Base-by-base conservation (phyloP, 1,140 invertebrate genomes). In the Diorhabda sublineata region DNA sequence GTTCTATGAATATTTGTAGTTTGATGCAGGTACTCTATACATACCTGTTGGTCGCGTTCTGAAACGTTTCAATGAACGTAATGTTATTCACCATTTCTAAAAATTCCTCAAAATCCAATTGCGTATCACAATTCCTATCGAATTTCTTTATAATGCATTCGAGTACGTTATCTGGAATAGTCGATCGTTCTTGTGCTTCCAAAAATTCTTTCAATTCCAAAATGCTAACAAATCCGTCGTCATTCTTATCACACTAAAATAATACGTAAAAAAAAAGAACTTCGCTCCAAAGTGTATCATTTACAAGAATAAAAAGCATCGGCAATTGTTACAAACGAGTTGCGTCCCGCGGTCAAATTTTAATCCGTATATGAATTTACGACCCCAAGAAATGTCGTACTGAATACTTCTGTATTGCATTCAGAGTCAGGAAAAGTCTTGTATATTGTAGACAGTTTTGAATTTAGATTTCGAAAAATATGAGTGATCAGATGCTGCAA, bases 31-130 rank as follows among this genome's bases (percentile, higher is more conserved):
- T 26, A 26, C 26, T 1, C 26, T 26, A 26, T 26, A 69, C 68
- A 68, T 52, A 73, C 71, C 71, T 58, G 58, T 64, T 73, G 58
- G 64, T 67, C 8, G 70, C 59, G 42, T 68, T 73, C 58, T 86
- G 84, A 78, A 87, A 87, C 65, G 86, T 79, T 66, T 85, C 81
- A 76, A 87, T 83, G 76, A 87, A 83, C 71, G 88, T 86, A 66
- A 89, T 83, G 67, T 83, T 81, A 77, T 86, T 83, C 75, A 92
- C 90, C 89, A 95, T 91, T 8, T 85, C 82, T 44, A 92, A 86
- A 77, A 95, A 95, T 83, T 95, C 92, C 42, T 87, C 83, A 77
- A 90, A 93, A 75, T 90, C 88, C 62, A 95, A 79, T 56, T 87
- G 86, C 1, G 91, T 90, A 74, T 91, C 88, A 74, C 88, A 85